Conservation (phyloP, 2,888 invertebrate species). For the Cephonodes hylas region DNA sequence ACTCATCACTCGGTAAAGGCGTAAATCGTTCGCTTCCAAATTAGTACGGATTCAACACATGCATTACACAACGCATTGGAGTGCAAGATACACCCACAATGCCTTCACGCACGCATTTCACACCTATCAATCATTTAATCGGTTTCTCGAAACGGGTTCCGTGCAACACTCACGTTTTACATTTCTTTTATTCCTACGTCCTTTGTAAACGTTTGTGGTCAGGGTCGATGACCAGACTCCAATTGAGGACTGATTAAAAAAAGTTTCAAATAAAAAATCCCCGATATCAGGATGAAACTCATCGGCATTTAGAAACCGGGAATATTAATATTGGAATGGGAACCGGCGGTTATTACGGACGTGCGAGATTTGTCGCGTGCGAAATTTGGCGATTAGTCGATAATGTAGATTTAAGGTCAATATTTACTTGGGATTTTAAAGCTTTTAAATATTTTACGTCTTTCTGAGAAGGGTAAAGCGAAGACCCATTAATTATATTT, state of each 20-base stretch:
- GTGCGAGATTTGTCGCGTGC: slow-evolving; percentile 35
- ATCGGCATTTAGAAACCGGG: slow-evolving; percentile 48
- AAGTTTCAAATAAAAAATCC: slow-evolving; percentile 40
- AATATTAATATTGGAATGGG: slow-evolving; percentile 72
- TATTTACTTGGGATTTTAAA: neutral
- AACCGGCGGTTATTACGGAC: slow-evolving; percentile 41
- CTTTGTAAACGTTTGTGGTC: slow-evolving; percentile 1
- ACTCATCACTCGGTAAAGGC: neutral
- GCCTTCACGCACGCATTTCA: neutral
- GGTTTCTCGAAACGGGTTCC: neutral
- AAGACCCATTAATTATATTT: too few species aligned
- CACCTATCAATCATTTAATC: slow-evolving; percentile 1
- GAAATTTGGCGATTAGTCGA: slow-evolving; percentile 24
- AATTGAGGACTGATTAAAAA: slow-evolving; percentile 23
- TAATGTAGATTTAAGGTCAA: neutral
- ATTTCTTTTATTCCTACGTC: neutral
- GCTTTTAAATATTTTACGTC: neutral
- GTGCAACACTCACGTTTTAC: neutral
- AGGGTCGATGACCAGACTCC: slow-evolving; percentile 16
- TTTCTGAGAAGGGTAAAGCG: neutral
- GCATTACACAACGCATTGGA: neutral
- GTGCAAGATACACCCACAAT: neutral
- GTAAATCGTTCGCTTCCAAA: too few species aligned
- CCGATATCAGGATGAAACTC: slow-evolving; percentile 45
- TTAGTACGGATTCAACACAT: neutral